These are phyloP conservation scores for Ptyas mucosa DNA, from an alignment of 2,113 vertebrate genomes.

Conservation along the genomic window DNA sequence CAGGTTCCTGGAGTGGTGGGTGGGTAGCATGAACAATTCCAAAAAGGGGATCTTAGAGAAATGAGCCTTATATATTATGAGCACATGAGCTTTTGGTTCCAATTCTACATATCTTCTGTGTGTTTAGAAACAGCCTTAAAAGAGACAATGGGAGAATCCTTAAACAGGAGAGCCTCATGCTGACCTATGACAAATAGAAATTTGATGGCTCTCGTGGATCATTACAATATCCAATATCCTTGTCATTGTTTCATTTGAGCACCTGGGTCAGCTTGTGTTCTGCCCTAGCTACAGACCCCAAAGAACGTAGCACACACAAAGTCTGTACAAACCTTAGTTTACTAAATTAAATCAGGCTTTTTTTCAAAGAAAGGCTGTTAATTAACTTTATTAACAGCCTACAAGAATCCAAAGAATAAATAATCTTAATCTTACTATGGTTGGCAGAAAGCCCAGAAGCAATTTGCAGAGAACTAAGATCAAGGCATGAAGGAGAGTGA, in stretches of 20 bases:
- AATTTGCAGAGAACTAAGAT: too few species aligned
- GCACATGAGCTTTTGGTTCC: neutral
- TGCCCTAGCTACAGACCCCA: too few species aligned
- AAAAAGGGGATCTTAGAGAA: neutral
- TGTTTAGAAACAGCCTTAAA: neutral
- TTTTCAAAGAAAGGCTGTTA: too few species aligned
- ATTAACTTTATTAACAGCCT: too few species aligned
- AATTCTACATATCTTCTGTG: neutral
- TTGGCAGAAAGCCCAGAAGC: too few species aligned
- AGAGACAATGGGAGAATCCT: neutral
- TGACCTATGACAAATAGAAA: neutral
- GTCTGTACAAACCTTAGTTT: too few species aligned
- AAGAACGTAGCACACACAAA: too few species aligned
- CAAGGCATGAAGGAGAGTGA: too few species aligned
- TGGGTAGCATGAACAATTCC: neutral
- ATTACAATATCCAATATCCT: neutral
- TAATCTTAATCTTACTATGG: too few species aligned
- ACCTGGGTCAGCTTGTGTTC: neutral
- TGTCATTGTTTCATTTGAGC: neutral
- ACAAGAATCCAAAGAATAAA: too few species aligned
- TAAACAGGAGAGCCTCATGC: neutral
- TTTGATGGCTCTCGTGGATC: neutral
- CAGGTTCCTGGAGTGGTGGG: neutral
- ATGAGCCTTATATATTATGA: neutral
- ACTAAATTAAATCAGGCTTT: too few species aligned